Evolutionary conservation across 2,888 invertebrate genomes (phyloP).

Genomic region (Epinotia brunnichana): DNA sequence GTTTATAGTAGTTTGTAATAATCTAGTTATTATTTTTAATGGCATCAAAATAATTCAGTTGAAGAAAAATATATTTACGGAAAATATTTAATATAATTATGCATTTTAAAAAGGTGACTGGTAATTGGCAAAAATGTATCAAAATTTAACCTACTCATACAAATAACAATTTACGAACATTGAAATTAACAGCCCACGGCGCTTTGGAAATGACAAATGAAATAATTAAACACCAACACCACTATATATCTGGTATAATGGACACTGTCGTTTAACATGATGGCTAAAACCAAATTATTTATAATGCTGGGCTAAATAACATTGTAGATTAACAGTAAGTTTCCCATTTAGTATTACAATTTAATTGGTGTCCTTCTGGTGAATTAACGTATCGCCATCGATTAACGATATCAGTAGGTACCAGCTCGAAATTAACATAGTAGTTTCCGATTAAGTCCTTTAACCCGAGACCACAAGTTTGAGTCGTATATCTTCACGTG

Average conservation of each 20-base stretch:
- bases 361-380: constrained; percentile 75
- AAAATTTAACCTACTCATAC: constrained; percentile 43
- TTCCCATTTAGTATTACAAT: constrained; percentile 60
- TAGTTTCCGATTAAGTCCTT: constrained; percentile 77
- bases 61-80: neutral
- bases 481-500: constrained; percentile 71
- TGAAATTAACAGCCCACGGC: constrained; percentile 34
- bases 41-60: neutral
- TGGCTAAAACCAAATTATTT: constrained; percentile 51
- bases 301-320: constrained; percentile 74
- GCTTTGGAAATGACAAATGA: constrained; percentile 28
- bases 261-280: constrained; percentile 60
- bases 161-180: constrained; percentile 46
- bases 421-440: constrained; percentile 77
- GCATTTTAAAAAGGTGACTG: constrained; percentile 69
- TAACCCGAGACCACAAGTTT: constrained; percentile 83
- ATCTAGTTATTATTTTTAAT: neutral
- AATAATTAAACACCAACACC: constrained; percentile 62
- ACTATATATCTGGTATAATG: constrained; percentile 70
- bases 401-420: constrained; percentile 65
- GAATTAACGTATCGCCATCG: constrained; percentile 73
- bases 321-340: constrained; percentile 60
- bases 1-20: constrained; percentile 3
- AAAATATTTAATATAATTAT: constrained; percentile 1
- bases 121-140: constrained; percentile 59